Evolutionary conservation across 2,888 invertebrate genomes (phyloP), one percentile per base, ranked within the genome.

Genomic region (Rotaria magnacalcarata): DNA sequence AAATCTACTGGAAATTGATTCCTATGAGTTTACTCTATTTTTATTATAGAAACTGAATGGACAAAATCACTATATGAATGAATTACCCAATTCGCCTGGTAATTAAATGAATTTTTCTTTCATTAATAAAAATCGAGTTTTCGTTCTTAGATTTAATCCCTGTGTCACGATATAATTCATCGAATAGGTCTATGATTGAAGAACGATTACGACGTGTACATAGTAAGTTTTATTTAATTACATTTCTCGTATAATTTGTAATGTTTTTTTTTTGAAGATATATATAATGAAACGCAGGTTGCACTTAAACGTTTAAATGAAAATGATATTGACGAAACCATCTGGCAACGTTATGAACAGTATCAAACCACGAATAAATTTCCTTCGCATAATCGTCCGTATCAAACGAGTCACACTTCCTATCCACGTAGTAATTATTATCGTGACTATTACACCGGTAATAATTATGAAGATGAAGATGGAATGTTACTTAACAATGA

Each of bases 381-480:
- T 34, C 67, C 67, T 19, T 67, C 67, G 6, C 34, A 67, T 67
- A 27, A 67, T 34, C 67, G 67, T 67, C 2, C 41, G 6, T 19
- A 34, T 41, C 34, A 34, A 34, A 34, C 67, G 16, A 67, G 34
- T 67, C 16, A 34, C 34, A 6, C 34, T 34, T 67, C 67, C 1
- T 67, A 67, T 67, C 67, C 67, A 34, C 67, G 67, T 19, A 67
- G 67, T 34, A 67, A 67, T 67, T 67, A 67, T 34, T 67, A 67
- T 67, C 67, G 67, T 19, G 67, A 67, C 34, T 67, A 67, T 67
- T 67, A 67, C 34, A 67, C 67, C 19, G 67, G 67, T 41, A 67
- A 67, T 67, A 67, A 67, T 67, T 67, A 67, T 67, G 67, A 67
- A 67, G 67, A 67, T 41, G 67, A 67, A 67, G 67, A 67, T 67